Conservation (phyloP, 2,888 invertebrate genomes). For the Pegoplata infirma region DNA sequence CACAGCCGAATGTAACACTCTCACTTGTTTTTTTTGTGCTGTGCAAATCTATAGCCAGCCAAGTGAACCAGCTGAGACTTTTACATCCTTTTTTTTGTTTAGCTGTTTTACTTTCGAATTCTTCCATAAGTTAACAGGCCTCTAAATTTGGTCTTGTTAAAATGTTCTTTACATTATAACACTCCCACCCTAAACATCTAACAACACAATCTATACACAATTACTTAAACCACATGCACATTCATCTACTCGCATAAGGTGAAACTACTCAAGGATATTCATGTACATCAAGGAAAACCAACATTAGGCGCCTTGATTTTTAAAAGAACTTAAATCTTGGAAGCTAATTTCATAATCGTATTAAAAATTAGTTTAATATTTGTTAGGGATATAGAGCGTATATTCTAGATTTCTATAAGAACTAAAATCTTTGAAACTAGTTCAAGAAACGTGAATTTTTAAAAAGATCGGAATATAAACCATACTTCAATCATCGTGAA, state of each 20-base stretch:
- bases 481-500: no score
- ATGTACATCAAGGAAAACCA: neutral
- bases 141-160: conserved; percentile 37
- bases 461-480: no score
- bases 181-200: neutral
- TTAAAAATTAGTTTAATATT: no score
- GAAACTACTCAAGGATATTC: conserved; percentile 1
- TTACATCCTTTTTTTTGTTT: conserved; percentile 18
- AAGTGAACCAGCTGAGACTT: conserved; percentile 37
- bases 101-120: neutral
- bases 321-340: no score
- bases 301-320: no score
- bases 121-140: conserved; percentile 21
- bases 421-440: no score
- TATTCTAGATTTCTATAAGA: no score
- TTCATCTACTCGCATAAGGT: neutral
- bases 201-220: neutral
- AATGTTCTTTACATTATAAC: conserved; percentile 9
- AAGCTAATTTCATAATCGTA: no score
- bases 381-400: no score
- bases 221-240: conserved; percentile 19
- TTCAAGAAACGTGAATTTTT: no score
- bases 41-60: conserved; percentile 8
- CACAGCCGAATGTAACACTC: no score
- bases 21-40: no score